Conservation (phyloP, 1,140 invertebrate species). For the Cydia splendana region DNA sequence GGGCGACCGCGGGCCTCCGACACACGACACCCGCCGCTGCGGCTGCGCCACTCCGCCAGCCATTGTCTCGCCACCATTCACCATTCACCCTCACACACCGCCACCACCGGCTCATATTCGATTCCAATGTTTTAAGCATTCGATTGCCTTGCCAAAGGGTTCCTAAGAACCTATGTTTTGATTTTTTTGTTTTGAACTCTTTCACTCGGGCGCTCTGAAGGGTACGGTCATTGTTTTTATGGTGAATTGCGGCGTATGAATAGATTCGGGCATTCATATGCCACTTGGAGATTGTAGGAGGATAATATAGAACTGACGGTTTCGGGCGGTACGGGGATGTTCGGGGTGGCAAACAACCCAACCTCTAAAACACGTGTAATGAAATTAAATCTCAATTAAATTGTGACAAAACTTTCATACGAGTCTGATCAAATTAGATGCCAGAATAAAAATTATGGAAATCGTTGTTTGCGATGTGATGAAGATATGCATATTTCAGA, state of each 20-base stretch:
- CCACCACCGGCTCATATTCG: slow-evolving; percentile 61
- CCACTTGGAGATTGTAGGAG: slow-evolving; percentile 66
- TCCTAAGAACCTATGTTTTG: slow-evolving; percentile 74
- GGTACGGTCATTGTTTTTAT: slow-evolving; percentile 75
- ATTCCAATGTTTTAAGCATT: slow-evolving; percentile 78
- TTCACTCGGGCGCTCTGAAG: slow-evolving; percentile 64
- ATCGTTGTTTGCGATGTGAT: slow-evolving; percentile 4
- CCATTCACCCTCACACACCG: slow-evolving; percentile 38
- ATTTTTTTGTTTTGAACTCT: slow-evolving; percentile 64
- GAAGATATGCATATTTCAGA: slow-evolving; percentile 19
- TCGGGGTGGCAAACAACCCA: slow-evolving; percentile 63
- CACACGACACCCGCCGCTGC: slow-evolving; percentile 60
- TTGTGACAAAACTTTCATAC: neutral
- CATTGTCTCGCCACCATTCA: slow-evolving; percentile 63
- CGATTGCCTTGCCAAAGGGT: slow-evolving; percentile 77
- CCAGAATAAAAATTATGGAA: neutral
- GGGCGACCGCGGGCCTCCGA: slow-evolving; percentile 44
- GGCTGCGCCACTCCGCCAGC: slow-evolving; percentile 42
- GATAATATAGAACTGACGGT: slow-evolving; percentile 68
- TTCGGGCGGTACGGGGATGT: slow-evolving; percentile 60
- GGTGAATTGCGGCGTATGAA: slow-evolving; percentile 72
- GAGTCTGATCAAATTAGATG: neutral
- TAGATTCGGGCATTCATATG: slow-evolving; percentile 61
- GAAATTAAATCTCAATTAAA: neutral
- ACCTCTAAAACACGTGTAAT: slow-evolving; percentile 54